phyloP scores from a whole-genome alignment of 1,140 invertebrate genomes.

The Helicoverpa armigera region DNA sequence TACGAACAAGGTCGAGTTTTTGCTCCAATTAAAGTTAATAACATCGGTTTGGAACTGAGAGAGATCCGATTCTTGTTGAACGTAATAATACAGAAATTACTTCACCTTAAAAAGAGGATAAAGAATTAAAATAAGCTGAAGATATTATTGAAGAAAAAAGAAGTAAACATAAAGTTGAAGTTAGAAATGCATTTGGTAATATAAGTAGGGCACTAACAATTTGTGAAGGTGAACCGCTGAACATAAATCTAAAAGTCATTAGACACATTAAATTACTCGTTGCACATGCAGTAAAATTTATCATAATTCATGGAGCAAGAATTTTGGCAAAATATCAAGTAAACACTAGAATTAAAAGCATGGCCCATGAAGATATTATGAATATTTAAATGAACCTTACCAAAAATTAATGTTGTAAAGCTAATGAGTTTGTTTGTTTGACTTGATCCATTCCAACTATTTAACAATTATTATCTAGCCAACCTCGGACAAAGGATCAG shows the following conservation, averaged over 20 bases:
- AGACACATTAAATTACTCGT: no score
- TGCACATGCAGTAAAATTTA: background rate
- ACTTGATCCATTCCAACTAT: no score
- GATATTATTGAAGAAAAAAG: background rate
- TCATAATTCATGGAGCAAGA: background rate
- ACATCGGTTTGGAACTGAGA: background rate
- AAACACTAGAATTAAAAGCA: background rate
- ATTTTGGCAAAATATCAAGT: background rate
- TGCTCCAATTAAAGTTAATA: slow-evolving; percentile 27
- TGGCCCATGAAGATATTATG: background rate
- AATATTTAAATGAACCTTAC: background rate
- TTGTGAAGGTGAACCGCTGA: no score
- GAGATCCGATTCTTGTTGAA: slow-evolving; percentile 8
- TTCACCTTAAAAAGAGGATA: background rate
- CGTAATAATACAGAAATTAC: background rate
- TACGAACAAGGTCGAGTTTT: slow-evolving; percentile 27
- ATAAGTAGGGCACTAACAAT: no score
- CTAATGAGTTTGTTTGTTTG: no score
- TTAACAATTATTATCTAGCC: no score
- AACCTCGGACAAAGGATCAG: no score
- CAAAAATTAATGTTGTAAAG: no score
- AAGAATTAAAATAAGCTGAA: background rate
- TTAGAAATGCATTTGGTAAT: background rate
- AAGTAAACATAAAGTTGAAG: background rate
- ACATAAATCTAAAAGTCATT: no score